A percentile compares a stretch with the other conserved stretches of the same genome.
Evolutionary conservation across 2,113 vertebrate species (phyloP).

Genomic region (Lepisosteus oculatus): DNA sequence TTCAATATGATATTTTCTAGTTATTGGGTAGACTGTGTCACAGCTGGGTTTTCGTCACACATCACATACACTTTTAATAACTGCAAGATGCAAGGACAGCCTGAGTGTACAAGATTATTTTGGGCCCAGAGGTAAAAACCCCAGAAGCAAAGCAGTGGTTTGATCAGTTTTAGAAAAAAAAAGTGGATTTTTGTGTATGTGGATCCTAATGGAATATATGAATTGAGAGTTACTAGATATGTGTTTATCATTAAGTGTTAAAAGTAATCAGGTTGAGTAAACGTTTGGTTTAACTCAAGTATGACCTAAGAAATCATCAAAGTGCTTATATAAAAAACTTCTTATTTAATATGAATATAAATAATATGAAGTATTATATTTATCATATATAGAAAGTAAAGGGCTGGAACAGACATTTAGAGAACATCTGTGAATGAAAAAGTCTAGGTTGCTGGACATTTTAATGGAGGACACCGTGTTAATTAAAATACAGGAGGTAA

Average conservation of each 20-base stretch:
- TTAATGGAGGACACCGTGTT: constrained; percentile 36
- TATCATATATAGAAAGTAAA: neutral
- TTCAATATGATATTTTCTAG: neutral
- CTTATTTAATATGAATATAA: too few species aligned
- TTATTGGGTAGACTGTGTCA: neutral
- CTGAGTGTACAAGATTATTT: neutral
- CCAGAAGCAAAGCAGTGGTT: neutral
- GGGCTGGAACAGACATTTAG: constrained; percentile 38
- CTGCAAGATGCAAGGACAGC: neutral
- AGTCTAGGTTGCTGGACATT: constrained; percentile 19
- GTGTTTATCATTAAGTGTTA: neutral
- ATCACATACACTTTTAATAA: neutral
- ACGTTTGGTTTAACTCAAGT: neutral
- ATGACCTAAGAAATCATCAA: neutral
- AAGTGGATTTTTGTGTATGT: neutral
- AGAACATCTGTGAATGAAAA: constrained; percentile 44
- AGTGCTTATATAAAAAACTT: too few species aligned
- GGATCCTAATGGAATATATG: neutral
- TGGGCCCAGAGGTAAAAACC: neutral
- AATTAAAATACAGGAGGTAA: constrained; percentile 37
- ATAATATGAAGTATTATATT: too few species aligned
- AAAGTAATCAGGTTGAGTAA: neutral
- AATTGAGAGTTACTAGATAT: neutral
- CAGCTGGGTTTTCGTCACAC: neutral
- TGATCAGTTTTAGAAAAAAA: neutral